A percentile compares a stretch with the other conserved stretches of the same genome.
phyloP scores from a whole-genome alignment of 2,888 invertebrate genomes.

The Bellardia bayeri region DNA sequence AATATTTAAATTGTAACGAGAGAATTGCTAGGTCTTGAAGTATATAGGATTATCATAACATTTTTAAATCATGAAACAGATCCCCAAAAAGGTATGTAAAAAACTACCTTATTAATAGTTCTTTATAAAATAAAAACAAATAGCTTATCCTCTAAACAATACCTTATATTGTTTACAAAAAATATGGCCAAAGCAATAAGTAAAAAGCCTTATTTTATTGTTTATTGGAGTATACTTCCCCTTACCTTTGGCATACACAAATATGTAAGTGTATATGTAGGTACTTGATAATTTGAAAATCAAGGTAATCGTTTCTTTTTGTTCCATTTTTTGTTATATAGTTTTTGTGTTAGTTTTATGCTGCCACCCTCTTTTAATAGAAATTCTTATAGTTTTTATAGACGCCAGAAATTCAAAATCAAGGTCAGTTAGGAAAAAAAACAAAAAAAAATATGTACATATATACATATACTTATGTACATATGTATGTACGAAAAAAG shows the following conservation, averaged over 20 bases:
- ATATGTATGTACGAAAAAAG: slow-evolving; percentile 5
- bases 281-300: slow-evolving; percentile 55
- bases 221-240: slow-evolving; percentile 18
- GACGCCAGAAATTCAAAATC: slow-evolving; percentile 67
- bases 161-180: background rate
- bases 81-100: too few relatives aligned
- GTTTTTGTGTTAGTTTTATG: slow-evolving; percentile 9
- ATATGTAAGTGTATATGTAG: background rate
- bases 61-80: too few relatives aligned
- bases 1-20: too few relatives aligned
- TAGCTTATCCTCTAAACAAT: background rate
- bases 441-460: too few relatives aligned
- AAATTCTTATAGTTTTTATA: slow-evolving; percentile 16
- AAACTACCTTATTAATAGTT: too few relatives aligned
- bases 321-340: background rate
- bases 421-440: slow-evolving; percentile 42
- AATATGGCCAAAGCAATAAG: background rate
- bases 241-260: background rate
- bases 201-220: background rate
- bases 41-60: too few relatives aligned
- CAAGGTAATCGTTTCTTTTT: slow-evolving; percentile 58
- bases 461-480: too few relatives aligned
- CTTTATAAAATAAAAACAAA: too few relatives aligned
- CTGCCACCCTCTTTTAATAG: slow-evolving; percentile 20
- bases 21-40: too few relatives aligned